Base-by-base conservation (phyloP, 2,888 invertebrate genomes). In the Eristalinus aeneus region DNA sequence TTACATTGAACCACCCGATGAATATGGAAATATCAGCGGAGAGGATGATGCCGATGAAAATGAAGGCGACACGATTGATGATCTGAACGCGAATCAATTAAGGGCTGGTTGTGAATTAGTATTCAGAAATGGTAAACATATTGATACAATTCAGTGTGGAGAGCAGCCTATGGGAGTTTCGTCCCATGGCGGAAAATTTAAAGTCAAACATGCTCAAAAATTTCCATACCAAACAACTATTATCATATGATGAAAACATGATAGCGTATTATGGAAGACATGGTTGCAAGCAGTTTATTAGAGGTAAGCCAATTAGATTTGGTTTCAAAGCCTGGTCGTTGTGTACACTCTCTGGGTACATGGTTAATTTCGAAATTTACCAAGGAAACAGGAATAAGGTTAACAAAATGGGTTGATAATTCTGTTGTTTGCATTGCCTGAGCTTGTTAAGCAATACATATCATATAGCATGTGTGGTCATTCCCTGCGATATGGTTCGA, bases 361-460 rank as follows among this genome's bases (percentile, higher is more conserved):
- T 80, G 46, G 53, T 68, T 20, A 78, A 73, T 68, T 75, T 75
- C 63, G 65, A 75, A 22, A 60, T 65, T 54, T 75, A 75, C 53
- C 61, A 75, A 67, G 75, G 75, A 75, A 64, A 76, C 74, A 54
- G 87, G 81, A n/a, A 88, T 89, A 54, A 12, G 88, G 64, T 53
- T 88, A 34, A 85, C 86, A 20, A 86, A 87, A 69, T 91, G 89
- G 89, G 81, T 88, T 74, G 90, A 90, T 65, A 91, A 90, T 74
- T 79, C 80, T 67, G 88, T 89, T 23, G 90, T 90, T 54, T 88
- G 89, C 61, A 83, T 89, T 56, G 89, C 85, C 20, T 74, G 88
- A 16, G 84, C 75, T 34, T 69, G 46, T 11, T 82, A 63, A n/a
- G n/a, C n/a, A n/a, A n/a, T n/a, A n/a, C n/a, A n/a, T n/a, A n/a